Percentiles rank a stretch among this genome's conserved stretches.
These are phyloP conservation scores for Sturnus vulgaris DNA, from an alignment of 2,113 vertebrate species.

Conservation along the genomic window DNA sequence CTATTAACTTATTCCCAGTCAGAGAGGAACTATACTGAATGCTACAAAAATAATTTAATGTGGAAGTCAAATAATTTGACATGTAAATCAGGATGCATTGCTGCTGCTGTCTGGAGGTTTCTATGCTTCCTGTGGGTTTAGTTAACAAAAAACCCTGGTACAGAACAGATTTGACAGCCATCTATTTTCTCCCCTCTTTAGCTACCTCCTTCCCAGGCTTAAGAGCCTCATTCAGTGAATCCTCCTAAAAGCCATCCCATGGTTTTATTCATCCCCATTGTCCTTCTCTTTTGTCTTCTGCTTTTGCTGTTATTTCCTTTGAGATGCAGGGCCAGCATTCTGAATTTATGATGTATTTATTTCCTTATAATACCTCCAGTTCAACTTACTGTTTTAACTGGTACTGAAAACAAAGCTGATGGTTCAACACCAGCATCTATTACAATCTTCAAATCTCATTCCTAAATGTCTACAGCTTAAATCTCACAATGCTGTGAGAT, in stretches of 20 bases:
- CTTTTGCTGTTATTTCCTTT: not conserved
- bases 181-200: not conserved
- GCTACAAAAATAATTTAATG: not conserved
- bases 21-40: not conserved
- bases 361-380: not conserved
- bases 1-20: not conserved
- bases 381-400: not conserved
- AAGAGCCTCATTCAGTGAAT: not conserved
- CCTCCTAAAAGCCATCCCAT: not conserved
- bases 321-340: not conserved
- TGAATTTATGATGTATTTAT: not conserved
- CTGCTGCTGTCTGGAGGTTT: not conserved
- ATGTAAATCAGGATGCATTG: not conserved
- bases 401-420: not conserved
- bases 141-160: not conserved
- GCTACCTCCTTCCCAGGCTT: not conserved
- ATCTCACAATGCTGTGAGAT: not conserved
- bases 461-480: not conserved
- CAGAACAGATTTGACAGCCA: not conserved
- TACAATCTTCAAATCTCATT: not conserved
- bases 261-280: not conserved
- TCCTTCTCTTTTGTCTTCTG: not conserved
- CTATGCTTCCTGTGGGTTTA: not conserved
- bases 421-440: not conserved
- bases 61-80: not conserved